Conservation (phyloP, 1,140 invertebrate genomes). For the Drosophila sechellia region DNA sequence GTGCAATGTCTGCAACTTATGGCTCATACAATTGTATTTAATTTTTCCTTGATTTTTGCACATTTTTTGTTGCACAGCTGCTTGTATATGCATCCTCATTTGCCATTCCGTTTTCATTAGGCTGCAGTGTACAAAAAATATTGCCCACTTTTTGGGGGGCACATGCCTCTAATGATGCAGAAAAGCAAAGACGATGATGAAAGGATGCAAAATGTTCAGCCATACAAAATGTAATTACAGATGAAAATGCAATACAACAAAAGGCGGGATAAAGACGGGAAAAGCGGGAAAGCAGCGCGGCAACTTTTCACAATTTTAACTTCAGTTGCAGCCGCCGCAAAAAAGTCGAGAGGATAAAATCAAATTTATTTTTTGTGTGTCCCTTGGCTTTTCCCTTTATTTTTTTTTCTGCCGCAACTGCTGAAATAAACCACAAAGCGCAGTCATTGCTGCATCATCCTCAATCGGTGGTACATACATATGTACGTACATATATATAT, state of each 20-base stretch:
- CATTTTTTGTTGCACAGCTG: conserved; percentile 11
- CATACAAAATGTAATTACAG: conserved; percentile 71
- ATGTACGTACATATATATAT: too few relatives aligned
- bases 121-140: conserved; percentile 21
- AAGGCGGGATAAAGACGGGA: conserved; percentile 12
- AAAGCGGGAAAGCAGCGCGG: conserved; percentile 8
- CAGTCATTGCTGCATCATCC: conserved; percentile 56
- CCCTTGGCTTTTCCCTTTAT: conserved; percentile 21
- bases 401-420: conserved; percentile 1
- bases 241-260: conserved; percentile 59
- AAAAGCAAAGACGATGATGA: conserved; percentile 52
- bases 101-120: conserved; percentile 60
- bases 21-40: neutral
- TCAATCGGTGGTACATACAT: conserved; percentile 9
- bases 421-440: conserved; percentile 77
- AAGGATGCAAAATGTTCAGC: conserved; percentile 20
- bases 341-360: conserved; percentile 50
- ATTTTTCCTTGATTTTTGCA: neutral
- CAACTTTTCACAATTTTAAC: conserved; percentile 78
- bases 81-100: conserved; percentile 20
- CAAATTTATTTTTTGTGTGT: conserved; percentile 65
- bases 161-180: conserved; percentile 69
- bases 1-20: too few relatives aligned
- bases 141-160: conserved; percentile 43
- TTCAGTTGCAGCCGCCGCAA: conserved; percentile 59